Percentiles rank a stretch among this genome's conserved stretches.
phyloP scores from a whole-genome alignment of 2,113 vertebrate genomes.

The Zonotrichia leucophrys region DNA sequence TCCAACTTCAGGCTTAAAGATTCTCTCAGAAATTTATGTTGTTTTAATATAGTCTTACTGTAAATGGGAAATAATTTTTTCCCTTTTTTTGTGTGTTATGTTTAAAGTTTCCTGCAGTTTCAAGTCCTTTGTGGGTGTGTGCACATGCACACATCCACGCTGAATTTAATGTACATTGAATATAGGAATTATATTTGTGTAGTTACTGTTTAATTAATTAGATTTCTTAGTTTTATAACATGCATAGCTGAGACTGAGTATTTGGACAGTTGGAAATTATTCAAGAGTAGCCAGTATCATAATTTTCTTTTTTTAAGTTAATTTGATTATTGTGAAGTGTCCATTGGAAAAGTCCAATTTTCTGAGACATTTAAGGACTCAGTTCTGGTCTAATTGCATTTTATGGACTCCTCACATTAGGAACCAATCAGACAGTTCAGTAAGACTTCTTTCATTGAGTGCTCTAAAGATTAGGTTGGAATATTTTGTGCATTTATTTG shows the following conservation, averaged over 20 bases:
- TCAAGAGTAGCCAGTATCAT: neutral
- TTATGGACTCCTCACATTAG: neutral
- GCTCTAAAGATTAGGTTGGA: neutral
- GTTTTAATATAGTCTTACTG: neutral
- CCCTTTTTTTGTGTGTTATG: neutral
- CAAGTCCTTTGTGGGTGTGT: neutral
- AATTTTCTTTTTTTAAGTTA: neutral
- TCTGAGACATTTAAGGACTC: neutral
- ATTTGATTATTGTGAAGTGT: neutral
- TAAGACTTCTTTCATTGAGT: neutral
- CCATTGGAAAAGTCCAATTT: neutral
- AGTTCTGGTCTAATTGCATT: neutral
- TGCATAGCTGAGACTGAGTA: neutral
- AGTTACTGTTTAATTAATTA: neutral
- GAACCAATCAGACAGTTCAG: neutral
- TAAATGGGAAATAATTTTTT: neutral
- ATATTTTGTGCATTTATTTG: neutral
- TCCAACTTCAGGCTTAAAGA: neutral
- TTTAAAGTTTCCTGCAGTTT: neutral
- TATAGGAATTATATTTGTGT: neutral
- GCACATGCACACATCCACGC: accelerated
- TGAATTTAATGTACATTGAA: neutral
- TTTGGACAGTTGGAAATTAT: neutral
- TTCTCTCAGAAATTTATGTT: neutral
- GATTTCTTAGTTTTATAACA: neutral